Base-by-base conservation (phyloP, 2,113 vertebrate species). In the Potamarius usumacintae region DNA sequence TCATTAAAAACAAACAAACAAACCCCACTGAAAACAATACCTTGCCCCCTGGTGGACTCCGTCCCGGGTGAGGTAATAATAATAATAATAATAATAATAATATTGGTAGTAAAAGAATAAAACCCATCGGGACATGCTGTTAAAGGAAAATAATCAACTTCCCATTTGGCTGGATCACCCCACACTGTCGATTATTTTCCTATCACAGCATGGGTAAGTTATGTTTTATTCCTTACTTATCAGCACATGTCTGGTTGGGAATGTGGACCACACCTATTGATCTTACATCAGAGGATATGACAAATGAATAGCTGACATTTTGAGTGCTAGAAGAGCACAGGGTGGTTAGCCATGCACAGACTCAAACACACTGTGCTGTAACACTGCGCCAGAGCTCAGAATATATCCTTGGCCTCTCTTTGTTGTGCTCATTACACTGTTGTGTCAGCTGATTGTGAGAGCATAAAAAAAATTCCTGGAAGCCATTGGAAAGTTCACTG, bases 401-500 rank as follows among this genome's bases (percentile, higher is more conserved):
- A 50, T 52, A 65, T 60, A 62, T 20, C 57, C 76, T 88, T 81
- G 81, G 85, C 76, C 85, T 71, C 20, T 14, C 11, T 81, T 60
- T 27, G 53, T 63, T 88, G 53, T 88, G 88, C 87, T 85, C 58
- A 89, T 91, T 52, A 57, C 78, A 85, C 57, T 83, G 88, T 88
- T 62, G 90, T 91, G 88, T 90, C 89, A 91, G 87, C 85, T 87
- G 48, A 86, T 93, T 88, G 85, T 72, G 22, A 9, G 34, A 57
- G 67, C 89, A 91, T 92, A 89, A 91, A 93, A 91, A 93, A 89
- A 71, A 15, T 17, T 83, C 80, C n/a, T 82, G 53, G 71, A 69
- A 80, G 90, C 86, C 89, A 69, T 84, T 88, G 89, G 86, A 87
- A 84, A 89, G 86, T 87, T 74, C 74, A 88, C 22, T 4, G 15